phyloP scores from a whole-genome alignment of 2,888 invertebrate genomes.

The Chrysolina oricalcia region DNA sequence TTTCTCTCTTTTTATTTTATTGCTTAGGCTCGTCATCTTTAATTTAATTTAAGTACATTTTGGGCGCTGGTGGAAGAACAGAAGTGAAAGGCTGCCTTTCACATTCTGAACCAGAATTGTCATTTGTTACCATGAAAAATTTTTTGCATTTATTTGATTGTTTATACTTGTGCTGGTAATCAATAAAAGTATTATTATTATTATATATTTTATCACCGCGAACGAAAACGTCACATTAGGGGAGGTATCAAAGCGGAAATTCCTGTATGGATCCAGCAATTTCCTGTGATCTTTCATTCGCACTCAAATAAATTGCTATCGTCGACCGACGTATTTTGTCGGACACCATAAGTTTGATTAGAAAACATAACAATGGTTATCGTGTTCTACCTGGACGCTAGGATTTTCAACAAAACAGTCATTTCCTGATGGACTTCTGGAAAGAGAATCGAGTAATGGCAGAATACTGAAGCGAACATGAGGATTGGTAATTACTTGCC shows the following conservation, averaged over 20 bases:
- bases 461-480: background rate
- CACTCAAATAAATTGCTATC: conserved; percentile 43
- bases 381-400: background rate
- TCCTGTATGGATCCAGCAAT: conserved; percentile 33
- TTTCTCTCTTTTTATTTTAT: no score
- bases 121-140: no score
- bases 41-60: no score
- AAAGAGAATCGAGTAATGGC: background rate
- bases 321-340: conserved; percentile 24
- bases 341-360: conserved; percentile 13
- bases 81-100: no score
- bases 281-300: conserved; percentile 44
- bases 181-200: no score
- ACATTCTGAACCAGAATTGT: no score
- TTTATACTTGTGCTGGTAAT: no score
- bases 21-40: no score
- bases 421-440: background rate
- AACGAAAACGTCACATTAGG: conserved; percentile 19
- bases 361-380: background rate
- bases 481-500: no score
- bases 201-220: background rate
- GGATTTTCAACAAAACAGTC: background rate
- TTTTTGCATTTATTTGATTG: no score
- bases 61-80: no score
- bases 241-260: conserved; percentile 42